Percentiles rank a stretch among this genome's conserved stretches.
Evolutionary conservation across 2,888 invertebrate species (phyloP).

Genomic region (Cephus rjabovi): DNA sequence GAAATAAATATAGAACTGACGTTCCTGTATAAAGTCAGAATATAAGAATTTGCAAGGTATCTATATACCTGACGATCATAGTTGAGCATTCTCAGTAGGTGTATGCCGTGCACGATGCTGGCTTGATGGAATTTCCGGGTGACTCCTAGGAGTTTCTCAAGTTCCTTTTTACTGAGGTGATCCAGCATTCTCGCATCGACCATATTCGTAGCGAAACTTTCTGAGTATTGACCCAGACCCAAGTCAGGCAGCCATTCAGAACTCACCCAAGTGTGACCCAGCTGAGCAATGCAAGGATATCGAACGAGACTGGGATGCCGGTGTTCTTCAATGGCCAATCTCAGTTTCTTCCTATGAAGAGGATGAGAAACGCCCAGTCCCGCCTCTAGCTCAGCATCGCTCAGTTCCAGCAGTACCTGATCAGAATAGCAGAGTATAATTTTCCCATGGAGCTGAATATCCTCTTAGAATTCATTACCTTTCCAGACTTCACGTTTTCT

Average conservation of each 20-base stretch:
- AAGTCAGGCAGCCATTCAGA: slow-evolving; percentile 94
- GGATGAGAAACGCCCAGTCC: slow-evolving; percentile 92
- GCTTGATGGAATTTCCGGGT: slow-evolving; percentile 95
- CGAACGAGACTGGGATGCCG: slow-evolving; percentile 87
- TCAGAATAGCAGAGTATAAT: slow-evolving; percentile 32
- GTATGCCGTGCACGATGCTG: slow-evolving; percentile 93
- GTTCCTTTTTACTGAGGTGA: slow-evolving; percentile 91
- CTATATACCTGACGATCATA: slow-evolving; percentile 86
- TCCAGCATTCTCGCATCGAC: slow-evolving; percentile 95
- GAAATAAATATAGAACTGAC: neutral
- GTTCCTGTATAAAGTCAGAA: neutral
- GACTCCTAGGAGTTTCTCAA: slow-evolving; percentile 93
- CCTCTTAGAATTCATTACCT: slow-evolving; percentile 71
- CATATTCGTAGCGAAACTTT: slow-evolving; percentile 87
- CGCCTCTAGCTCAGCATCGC: slow-evolving; percentile 90
- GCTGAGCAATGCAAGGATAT: slow-evolving; percentile 87
- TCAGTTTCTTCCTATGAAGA: slow-evolving; percentile 92
- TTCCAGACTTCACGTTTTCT: slow-evolving; percentile 95
- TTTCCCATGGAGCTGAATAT: slow-evolving; percentile 1
- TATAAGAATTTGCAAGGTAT: neutral
- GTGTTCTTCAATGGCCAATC: slow-evolving; percentile 93
- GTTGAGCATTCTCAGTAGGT: slow-evolving; percentile 89
- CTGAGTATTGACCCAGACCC: slow-evolving; percentile 89
- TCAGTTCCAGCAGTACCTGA: slow-evolving; percentile 90
- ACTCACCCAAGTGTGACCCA: slow-evolving; percentile 94